Percentiles rank a stretch among this genome's conserved stretches.
Evolutionary conservation across 2,113 vertebrate genomes (phyloP).

Genomic region (Trichomycterus rosablanca): DNA sequence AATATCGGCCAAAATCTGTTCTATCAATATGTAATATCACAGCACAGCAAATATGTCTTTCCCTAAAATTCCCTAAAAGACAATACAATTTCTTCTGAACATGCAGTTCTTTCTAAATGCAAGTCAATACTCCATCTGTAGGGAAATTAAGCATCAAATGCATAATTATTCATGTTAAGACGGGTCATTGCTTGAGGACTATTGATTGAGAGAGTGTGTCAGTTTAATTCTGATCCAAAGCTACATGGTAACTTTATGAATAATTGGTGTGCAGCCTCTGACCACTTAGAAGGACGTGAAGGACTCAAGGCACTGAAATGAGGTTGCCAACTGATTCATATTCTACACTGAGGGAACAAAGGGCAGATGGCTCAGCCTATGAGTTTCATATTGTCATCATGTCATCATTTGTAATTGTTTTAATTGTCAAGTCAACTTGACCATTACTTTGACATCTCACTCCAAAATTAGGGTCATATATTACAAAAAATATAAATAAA

Average conservation of each 20-base stretch:
- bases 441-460: no score
- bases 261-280: constrained; percentile 43
- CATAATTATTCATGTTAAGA: constrained; percentile 44
- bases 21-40: constrained; percentile 31
- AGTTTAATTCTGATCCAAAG: constrained; percentile 45
- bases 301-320: constrained; percentile 35
- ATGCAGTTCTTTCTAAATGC: constrained; percentile 31
- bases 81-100: constrained; percentile 23
- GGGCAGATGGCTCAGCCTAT: no score
- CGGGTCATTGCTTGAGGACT: constrained; percentile 41
- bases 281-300: constrained; percentile 35
- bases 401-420: no score
- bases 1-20: constrained; percentile 7
- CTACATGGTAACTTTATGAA: constrained; percentile 43
- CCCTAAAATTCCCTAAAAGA: no score
- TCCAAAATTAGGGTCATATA: no score
- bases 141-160: constrained; percentile 44
- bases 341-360: no score
- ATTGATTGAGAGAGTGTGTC: constrained; percentile 41
- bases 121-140: constrained; percentile 43
- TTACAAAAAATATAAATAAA: no score
- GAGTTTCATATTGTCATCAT: no score
- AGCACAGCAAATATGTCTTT: constrained; percentile 16
- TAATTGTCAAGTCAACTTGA: no score
- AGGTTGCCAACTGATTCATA: no score